Base-by-base conservation (phyloP, 2,797 vertebrate genomes). In the Mycteria americana region DNA sequence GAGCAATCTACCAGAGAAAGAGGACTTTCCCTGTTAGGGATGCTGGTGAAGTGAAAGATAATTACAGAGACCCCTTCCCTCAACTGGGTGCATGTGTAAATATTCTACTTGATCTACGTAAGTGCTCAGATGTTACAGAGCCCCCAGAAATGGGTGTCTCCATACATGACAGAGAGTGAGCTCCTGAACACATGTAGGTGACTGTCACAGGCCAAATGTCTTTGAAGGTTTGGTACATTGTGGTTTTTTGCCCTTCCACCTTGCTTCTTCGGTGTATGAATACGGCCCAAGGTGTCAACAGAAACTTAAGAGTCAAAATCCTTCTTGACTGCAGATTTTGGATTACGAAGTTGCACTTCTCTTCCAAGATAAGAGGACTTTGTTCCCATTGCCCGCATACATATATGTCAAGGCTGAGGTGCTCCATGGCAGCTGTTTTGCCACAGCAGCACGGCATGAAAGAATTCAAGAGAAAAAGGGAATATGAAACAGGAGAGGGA, bases 1-100 rank as follows among this genome's bases (percentile, higher is more conserved):
- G 94, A 96, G 87, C 96, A 97, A 92, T 96, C 96, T 98, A 96
- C 79, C 85, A 94, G 85, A 92, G 89, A 87, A 95, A 93, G 93
- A 89, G 64, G 65, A 96, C 91, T 97, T 98, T 97, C 77, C 77
- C 84, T 94, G 80, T 96, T 97, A 97, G 88, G 75, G 91, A 95
- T 92, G 54, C 88, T 57, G 64, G 93, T 96, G 94, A 98, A 97
- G 92, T 85, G 94, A 91, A 96, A 95, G 92, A 92, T 95, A 96
- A 96, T 96, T 96, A 97, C 75, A 92, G 77, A 96, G 91, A 75
- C 5, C 90, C 88, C 50, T 95, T 88, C 45, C 79, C 33, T 91
- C 78, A 91, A 18, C 31, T 64, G 51, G 13, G 10, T 82, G 35
- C 37, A 60, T 96, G 95, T 86, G 77, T 80, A 92, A 93, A 93